Conservation (phyloP, 2,888 invertebrate species). For the Ormyrus rosae region DNA sequence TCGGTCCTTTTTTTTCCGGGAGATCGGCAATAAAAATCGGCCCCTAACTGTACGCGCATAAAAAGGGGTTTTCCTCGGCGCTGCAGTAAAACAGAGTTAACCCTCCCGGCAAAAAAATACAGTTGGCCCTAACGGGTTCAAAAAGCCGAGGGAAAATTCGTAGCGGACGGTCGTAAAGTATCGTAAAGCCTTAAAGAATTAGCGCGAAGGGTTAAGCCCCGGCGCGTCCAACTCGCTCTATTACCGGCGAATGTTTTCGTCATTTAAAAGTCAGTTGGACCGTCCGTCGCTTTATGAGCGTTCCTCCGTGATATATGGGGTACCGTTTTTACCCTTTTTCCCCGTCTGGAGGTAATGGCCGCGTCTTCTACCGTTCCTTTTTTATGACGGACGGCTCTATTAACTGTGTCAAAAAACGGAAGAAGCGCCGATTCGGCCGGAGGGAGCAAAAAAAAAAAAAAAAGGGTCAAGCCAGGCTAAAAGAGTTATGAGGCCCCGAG, state of each 20-base stretch:
- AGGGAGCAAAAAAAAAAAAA: slow-evolving; percentile 29
- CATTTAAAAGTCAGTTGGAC: slow-evolving; percentile 53
- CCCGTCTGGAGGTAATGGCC: not conserved
- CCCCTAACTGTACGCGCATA: slow-evolving; percentile 14
- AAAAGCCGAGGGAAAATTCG: slow-evolving; percentile 53
- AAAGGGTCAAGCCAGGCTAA: slow-evolving; percentile 49
- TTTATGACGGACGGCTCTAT: slow-evolving; percentile 34
- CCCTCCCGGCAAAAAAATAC: slow-evolving; percentile 6
- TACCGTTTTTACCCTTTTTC: slow-evolving; percentile 54
- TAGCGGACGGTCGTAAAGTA: slow-evolving; percentile 29
- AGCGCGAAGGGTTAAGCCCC: slow-evolving; percentile 54
- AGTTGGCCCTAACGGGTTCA: slow-evolving; percentile 62
- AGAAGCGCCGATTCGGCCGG: slow-evolving; percentile 17
- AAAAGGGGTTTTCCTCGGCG: slow-evolving; percentile 30
- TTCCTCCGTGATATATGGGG: slow-evolving; percentile 25
- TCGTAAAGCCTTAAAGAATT: slow-evolving; percentile 54
- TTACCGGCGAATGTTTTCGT: slow-evolving; percentile 36
- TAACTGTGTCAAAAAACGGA: slow-evolving; percentile 35
- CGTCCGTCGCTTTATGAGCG: slow-evolving; percentile 21
- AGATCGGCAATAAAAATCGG: slow-evolving; percentile 44
- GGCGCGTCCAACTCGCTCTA: not conserved
- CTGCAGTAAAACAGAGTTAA: slow-evolving; percentile 36
- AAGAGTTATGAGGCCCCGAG: slow-evolving; percentile 9
- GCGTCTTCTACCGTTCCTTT: slow-evolving; percentile 32
- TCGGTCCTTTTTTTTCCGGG: not conserved